Base-by-base conservation (phyloP, 2,113 vertebrate species). In the Ceratotherium simum region DNA sequence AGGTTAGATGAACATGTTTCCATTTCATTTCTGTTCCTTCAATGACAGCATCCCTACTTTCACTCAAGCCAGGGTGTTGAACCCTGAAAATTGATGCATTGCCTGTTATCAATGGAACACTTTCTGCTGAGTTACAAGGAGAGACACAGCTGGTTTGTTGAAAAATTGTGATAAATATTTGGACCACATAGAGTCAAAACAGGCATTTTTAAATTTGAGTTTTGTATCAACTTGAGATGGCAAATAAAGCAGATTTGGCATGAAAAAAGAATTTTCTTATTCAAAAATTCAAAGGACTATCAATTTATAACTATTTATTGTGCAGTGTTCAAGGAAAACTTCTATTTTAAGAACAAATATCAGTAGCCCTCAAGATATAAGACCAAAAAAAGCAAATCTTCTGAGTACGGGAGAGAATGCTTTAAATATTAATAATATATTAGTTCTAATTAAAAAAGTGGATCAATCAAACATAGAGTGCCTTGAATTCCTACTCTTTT, bases 321-420 rank as follows among this genome's bases (percentile, higher is more conserved):
- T 56, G 3, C 84, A 84, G 29, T 46, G 5, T 64, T 96, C 97
- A 96, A 93, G 6, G 31, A 72, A 80, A 94, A 70, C 70, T 86
- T 72, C 9, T 39, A 89, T 98, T 98, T 98, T 92, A 96, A 94
- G 72, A 83, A 6, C 67, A 23, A 42, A 75, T 95, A 67, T 4
- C 82, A 96, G 36, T 65, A 97, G 58, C 16, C 39, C 20, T 93
- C 27, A 90, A 91, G 56, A 78, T 95, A 95, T 31, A 95, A 93
- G 29, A 87, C 84, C 58, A 9, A n/a, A 91, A 97, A 95, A 95
- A 20, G 48, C 17, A 97, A 97, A 6, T 25, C 8, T 33, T 87
- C 14, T n/a, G 67, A 33, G 11, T 58, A 48, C 39, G 29, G 64
- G 51, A 86, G 29, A 96, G 92, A 96, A 91, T 80, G 25, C 65